Evolutionary conservation across 2,113 vertebrate genomes (phyloP).

Genomic region (Nymphicus hollandicus): DNA sequence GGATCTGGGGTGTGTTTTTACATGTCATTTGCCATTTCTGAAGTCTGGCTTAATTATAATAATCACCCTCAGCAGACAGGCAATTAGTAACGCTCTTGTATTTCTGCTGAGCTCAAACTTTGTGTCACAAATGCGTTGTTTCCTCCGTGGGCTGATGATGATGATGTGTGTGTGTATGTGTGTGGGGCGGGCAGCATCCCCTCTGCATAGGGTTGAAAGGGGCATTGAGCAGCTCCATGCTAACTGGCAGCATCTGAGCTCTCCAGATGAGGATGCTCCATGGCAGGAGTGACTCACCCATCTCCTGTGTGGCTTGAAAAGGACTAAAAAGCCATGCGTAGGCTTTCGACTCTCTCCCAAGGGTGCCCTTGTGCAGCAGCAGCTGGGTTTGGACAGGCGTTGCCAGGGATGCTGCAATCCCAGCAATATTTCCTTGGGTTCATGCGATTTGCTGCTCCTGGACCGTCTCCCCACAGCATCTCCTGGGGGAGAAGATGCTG

Average conservation of each 20-base stretch:
- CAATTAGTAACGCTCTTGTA: background rate
- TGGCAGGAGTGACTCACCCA: background rate
- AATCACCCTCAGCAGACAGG: background rate
- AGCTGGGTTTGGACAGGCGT: background rate
- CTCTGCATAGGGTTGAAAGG: accelerated
- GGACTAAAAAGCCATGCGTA: accelerated
- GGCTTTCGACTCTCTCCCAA: background rate
- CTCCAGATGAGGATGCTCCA: background rate
- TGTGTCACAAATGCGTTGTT: background rate
- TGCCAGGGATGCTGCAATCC: background rate
- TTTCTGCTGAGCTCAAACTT: background rate
- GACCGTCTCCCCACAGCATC: background rate
- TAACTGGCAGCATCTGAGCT: background rate
- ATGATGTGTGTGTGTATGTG: background rate
- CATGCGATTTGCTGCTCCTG: accelerated
- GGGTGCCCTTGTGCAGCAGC: background rate
- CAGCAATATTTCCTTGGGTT: background rate
- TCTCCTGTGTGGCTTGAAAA: background rate
- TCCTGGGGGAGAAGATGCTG: background rate
- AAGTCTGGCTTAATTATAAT: background rate
- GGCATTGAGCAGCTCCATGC: background rate
- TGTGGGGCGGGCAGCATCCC: background rate
- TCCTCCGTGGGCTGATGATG: background rate
- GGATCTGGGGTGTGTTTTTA: background rate
- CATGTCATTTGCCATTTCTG: background rate